Evolutionary conservation across 2,797 vertebrate genomes (phyloP), one percentile per base, ranked within the genome.

Genomic region (Enteromius treurensis): DNA sequence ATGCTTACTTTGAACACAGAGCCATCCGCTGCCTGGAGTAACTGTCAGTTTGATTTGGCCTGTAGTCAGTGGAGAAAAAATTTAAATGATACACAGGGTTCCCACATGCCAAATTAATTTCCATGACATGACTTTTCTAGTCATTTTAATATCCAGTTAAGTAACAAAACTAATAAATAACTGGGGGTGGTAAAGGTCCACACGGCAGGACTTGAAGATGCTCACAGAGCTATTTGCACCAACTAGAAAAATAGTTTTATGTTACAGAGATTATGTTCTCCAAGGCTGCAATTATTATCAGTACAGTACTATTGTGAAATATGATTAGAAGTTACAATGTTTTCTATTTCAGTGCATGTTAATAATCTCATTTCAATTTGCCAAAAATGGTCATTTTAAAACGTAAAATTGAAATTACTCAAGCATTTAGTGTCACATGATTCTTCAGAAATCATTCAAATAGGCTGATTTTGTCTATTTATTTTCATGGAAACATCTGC

Each of bases 41-140:
- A 91, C 79, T 8, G 70, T 87, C 79, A 91, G 85, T 81, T 90
- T 91, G 76, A 91, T 74, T 34, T 91, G 90, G 60, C 90, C 90
- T 91, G 84, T 37, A 55, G 64, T 71, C 14, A 76, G 5, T 32
- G 49, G 55, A 1, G 14, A 68, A 58, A 80, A 45, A 65, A 19
- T 2, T 8, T 3, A 60, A 40, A 21, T 62, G 55, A 77, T 77
- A 65, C 60, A 65, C 26, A 32, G 26, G 60, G 62, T 64, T 64
- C 1, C 15, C 62, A 17, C 62, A 64, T 65, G 15, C 15, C 29
- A 34, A 17, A 65, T 65, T 3, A 32, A 65, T 65, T 65, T 65
- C 15, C 62, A 64, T 32, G 26, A 32, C 26, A 32, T 51, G 2
- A 53, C 51, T 40, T 40, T 58, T 58, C 2, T 4, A 6, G 21